Evolutionary conservation across 2,888 invertebrate species (phyloP).

Genomic region (Trichopoda pennipes): DNA sequence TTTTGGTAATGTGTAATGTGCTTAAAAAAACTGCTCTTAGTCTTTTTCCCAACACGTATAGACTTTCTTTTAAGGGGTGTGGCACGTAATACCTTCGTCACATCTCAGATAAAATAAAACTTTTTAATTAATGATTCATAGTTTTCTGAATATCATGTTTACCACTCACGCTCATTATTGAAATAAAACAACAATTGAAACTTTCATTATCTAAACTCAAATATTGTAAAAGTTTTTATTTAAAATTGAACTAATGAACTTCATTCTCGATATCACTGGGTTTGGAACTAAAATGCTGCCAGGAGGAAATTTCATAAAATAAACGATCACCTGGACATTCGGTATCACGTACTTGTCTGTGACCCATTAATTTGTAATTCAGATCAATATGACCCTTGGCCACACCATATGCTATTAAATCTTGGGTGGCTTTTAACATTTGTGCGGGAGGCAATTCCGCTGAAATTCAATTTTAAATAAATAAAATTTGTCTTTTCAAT

Average conservation of each 20-base stretch:
- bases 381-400: conserved; percentile 83
- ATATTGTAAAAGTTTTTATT: too few relatives aligned
- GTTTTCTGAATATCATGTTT: too few relatives aligned
- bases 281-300: conserved; percentile 83
- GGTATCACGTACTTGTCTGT: conserved; percentile 84
- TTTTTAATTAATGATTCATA: too few relatives aligned
- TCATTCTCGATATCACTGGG: conserved; percentile 74
- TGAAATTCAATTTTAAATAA: conserved; percentile 73
- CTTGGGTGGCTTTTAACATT: conserved; percentile 83
- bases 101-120: too few relatives aligned
- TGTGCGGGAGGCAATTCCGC: conserved; percentile 83
- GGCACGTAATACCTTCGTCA: too few relatives aligned
- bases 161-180: too few relatives aligned
- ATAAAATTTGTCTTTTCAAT: not conserved
- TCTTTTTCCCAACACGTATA: too few relatives aligned
- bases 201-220: too few relatives aligned
- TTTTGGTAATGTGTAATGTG: too few relatives aligned
- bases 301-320: conserved; percentile 83
- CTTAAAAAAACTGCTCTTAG: too few relatives aligned
- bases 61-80: too few relatives aligned
- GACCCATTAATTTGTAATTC: conserved; percentile 85
- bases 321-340: conserved; percentile 86
- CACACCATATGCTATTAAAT: conserved; percentile 85
- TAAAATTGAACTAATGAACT: conserved; percentile 44
- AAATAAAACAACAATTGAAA: too few relatives aligned